Evolutionary conservation across 2,888 invertebrate species (phyloP), one percentile per base, ranked within the genome.

Genomic region (Scaptomyza parva): DNA sequence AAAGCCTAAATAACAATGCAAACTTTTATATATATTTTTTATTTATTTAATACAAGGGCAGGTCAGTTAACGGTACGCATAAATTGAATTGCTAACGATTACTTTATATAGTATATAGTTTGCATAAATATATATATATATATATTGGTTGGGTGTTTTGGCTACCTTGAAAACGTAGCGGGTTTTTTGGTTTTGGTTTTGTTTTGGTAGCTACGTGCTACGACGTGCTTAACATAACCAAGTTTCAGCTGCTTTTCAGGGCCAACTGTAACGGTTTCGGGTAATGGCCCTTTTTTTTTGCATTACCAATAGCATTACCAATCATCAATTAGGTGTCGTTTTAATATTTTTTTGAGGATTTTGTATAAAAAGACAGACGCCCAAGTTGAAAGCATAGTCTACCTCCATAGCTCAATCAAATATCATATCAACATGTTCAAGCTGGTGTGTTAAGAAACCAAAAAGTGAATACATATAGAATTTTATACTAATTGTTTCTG

Each of bases 391-490:
- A 40, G 41, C 67, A 73, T 88, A 88, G 88, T 89, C 84, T 62
- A 81, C 66, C 64, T 71, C 54, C 78, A 54, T 70, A 76, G 79
- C 79, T 79, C 64, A 39, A 68, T 58, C 48, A 53, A 67, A 60
- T n/a, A n/a, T 45, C 44, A 72, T 22, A 48, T 43, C 77, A 90
- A 82, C 63, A 90, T 90, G 90, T 90, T 89, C 84, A 90, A 88
- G 76, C 62, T 84, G 90, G 90, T 84, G 33, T 35, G 77, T 69
- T 20, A 1, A 26, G 11, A 6, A n/a, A 35, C 14, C 5, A 12
- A 11, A 14, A 2, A 1, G 24, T 7, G 8, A 7, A 24, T 7
- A 0, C 24, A 24, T 7, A 24, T 24, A 1, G 8, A 24, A 6
- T 18, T 64, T 40, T 70, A n/a, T n/a, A 33, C 35, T 39, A 30